These are phyloP conservation scores for Aspidiotus destructor DNA, from an alignment of 2,888 invertebrate species.

Conservation along the genomic window DNA sequence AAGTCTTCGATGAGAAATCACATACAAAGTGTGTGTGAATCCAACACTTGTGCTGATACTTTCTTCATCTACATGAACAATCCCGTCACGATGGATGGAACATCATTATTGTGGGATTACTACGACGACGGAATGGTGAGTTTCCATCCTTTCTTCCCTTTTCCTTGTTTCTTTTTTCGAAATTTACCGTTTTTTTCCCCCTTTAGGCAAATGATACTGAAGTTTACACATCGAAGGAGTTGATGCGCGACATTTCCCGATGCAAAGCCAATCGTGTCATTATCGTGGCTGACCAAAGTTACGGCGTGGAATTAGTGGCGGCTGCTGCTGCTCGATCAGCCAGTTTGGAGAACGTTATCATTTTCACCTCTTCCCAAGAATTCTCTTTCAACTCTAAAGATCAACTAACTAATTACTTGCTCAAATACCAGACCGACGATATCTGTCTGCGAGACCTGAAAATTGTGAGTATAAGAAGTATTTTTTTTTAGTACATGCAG, in stretches of 20 bases:
- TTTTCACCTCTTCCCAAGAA: slow-evolving; percentile 15
- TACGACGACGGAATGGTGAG: slow-evolving; percentile 45
- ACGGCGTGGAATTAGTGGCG: slow-evolving; percentile 39
- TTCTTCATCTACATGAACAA: slow-evolving; percentile 47
- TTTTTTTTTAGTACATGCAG: not conserved
- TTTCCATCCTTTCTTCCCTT: not conserved
- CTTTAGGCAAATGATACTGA: slow-evolving; percentile 43
- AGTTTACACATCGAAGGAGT: slow-evolving; percentile 44
- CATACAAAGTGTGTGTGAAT: slow-evolving; percentile 44
- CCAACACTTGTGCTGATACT: slow-evolving; percentile 45
- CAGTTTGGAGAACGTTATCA: slow-evolving; percentile 11
- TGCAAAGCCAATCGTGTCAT: slow-evolving; percentile 45
- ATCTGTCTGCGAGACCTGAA: slow-evolving; percentile 22
- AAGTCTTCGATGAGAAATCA: slow-evolving; percentile 46
- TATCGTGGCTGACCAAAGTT: slow-evolving; percentile 46
- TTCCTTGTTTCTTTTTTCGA: not conserved
- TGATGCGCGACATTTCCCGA: slow-evolving; percentile 43
- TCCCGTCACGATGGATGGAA: slow-evolving; percentile 45
- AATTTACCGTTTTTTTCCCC: slow-evolving; percentile 26
- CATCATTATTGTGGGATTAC: slow-evolving; percentile 46
- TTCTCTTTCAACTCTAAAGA: slow-evolving; percentile 10
- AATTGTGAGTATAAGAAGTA: slow-evolving; percentile 12
- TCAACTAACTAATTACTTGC: slow-evolving; percentile 12
- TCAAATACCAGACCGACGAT: slow-evolving; percentile 10
- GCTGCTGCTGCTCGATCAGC: slow-evolving; percentile 18